Evolutionary conservation across 2,888 invertebrate species (phyloP).

Genomic region (Liodrosophila aerea): DNA sequence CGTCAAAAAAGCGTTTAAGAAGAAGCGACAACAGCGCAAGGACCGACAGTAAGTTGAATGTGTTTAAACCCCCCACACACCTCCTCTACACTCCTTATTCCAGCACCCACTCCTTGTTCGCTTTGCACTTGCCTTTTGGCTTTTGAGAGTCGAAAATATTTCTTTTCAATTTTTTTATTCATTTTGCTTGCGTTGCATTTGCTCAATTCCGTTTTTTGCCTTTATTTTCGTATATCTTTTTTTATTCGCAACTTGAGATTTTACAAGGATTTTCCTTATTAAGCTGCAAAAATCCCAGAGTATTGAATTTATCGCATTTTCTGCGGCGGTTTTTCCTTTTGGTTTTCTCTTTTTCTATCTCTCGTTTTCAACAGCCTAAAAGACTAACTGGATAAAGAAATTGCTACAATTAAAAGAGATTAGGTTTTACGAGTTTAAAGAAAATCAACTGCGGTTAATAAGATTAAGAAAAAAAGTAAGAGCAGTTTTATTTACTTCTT

Average conservation of each 20-base stretch:
- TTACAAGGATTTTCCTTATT: slow-evolving; percentile 44
- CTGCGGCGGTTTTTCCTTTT: slow-evolving; percentile 7
- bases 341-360: background rate
- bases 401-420: slow-evolving; percentile 12
- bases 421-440: slow-evolving; percentile 4
- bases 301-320: slow-evolving; percentile 56
- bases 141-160: slow-evolving; percentile 16
- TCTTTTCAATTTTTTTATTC: slow-evolving; percentile 20
- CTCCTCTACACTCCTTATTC: background rate
- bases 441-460: background rate
- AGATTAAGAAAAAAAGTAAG: no score
- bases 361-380: no score
- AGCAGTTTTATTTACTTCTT: no score
- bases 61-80: slow-evolving; percentile 1
- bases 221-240: background rate
- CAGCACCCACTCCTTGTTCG: background rate
- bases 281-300: slow-evolving; percentile 39
- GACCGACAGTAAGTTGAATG: slow-evolving; percentile 89
- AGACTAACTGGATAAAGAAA: background rate
- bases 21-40: slow-evolving; percentile 93
- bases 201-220: background rate
- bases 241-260: slow-evolving; percentile 29
- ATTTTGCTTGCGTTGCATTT: slow-evolving; percentile 21
- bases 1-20: slow-evolving; percentile 94
- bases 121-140: background rate